A percentile compares a stretch with the other conserved stretches of the same genome.
Conservation (phyloP, 2,888 invertebrate genomes). For the Lasioglossum pauxillum region DNA sequence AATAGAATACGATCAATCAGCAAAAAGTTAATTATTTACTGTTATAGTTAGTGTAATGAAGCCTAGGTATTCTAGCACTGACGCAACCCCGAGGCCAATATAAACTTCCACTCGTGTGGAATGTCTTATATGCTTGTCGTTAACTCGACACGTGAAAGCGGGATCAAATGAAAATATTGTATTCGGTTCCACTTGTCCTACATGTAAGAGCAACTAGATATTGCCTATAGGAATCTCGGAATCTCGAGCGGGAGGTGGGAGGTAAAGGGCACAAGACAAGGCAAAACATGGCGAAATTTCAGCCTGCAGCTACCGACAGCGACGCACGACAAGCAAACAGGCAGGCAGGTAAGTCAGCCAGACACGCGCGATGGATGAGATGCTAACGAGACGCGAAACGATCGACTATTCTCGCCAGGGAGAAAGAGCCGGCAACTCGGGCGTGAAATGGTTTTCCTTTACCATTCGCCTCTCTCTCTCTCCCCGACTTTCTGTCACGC, state of each 20-base stretch:
- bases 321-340: constrained; percentile 35
- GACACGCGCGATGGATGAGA: constrained; percentile 76
- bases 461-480: constrained; percentile 55
- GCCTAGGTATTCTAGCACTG: too few relatives aligned
- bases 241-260: constrained; percentile 51
- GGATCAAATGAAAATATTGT: background rate
- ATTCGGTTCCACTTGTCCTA: background rate
- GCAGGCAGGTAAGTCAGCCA: constrained; percentile 57
- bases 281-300: constrained; percentile 64
- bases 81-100: too few relatives aligned
- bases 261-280: constrained; percentile 29
- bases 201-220: background rate
- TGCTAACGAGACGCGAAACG: constrained; percentile 79
- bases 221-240: constrained; percentile 60
- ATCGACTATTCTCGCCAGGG: constrained; percentile 72
- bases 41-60: too few relatives aligned
- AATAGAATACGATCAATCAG: too few relatives aligned
- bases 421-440: constrained; percentile 69
- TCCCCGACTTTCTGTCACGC: constrained; percentile 22
- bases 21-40: too few relatives aligned
- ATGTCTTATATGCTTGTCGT: background rate
- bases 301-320: constrained; percentile 65
- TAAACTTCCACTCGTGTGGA: background rate
- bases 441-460: constrained; percentile 80
- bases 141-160: constrained; percentile 10